Base-by-base conservation (phyloP, 2,113 vertebrate species). In the Sceloporus tristichus region DNA sequence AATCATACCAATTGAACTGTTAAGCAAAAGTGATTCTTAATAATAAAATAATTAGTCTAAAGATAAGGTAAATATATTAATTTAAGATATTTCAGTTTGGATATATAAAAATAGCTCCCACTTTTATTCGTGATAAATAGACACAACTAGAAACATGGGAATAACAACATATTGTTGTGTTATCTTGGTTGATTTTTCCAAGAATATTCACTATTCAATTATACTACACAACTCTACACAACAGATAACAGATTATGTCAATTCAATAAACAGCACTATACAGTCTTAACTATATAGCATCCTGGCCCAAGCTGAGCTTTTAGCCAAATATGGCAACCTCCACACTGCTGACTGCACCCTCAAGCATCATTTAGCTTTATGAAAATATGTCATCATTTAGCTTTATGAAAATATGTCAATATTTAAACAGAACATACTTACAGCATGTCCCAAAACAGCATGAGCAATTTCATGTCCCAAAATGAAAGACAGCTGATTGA, bases 391-490 rank as follows among this genome's bases (percentile, higher is more conserved):
- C 25, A 42, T 23, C 34, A 29, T 40, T 56, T 68, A 40, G 25
- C 42, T 38, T 78, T 10, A 27, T 29, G n/a, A 54, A 34, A 65
- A 25, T 7, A 29, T 27, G 7, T 74, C 25, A 42, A 9, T 42
- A 40, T 88, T 88, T 76, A n/a, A n/a, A 87, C 1, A 53, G 53
- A 83, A 1, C 62, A 88, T 85, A 98, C 98, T 98, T 96, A 99
- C 99, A 8, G 98, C 96, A 48, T 99, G 99, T 86, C 97, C 98
- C 81, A 99, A 95, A 29, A 99, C 80, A 29, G 97, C 98, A 0
- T 99, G 98, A 91, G 99, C 98, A 94, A 99, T 98, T 96, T 99
- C 99, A 80, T 99, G 99, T 86, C 98, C 98, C 91, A 99, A 93
- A 93, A 99, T 96, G 87, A 98, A 95, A 83, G 97, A 95, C 11